A percentile compares a stretch with the other conserved stretches of the same genome.
These are phyloP conservation scores for Cyphomyrus discorhynchus DNA, from an alignment of 2,113 vertebrate genomes.

Conservation along the genomic window DNA sequence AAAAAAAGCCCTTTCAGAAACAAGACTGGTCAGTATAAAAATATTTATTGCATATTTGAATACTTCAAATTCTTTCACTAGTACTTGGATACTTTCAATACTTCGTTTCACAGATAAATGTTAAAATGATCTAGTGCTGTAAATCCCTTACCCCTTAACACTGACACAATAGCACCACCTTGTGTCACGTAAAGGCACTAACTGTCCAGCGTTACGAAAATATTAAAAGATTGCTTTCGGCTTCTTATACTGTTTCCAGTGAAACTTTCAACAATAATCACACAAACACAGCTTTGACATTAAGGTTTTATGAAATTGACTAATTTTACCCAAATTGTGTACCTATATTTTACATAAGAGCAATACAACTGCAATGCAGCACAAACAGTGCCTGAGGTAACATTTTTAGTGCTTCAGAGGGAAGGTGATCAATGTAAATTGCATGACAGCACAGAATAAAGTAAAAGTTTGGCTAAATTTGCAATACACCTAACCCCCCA, in stretches of 20 bases:
- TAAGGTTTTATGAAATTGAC: not conserved
- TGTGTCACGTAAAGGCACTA: not conserved
- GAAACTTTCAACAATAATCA: not conserved
- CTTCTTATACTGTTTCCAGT: not conserved
- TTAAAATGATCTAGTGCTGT: not conserved
- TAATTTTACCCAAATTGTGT: not conserved
- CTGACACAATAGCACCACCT: not conserved
- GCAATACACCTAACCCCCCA: not conserved
- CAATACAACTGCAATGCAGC: not conserved
- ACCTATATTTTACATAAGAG: not conserved
- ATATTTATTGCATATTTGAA: not conserved
- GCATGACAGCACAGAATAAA: not conserved
- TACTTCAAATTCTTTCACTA: not conserved
- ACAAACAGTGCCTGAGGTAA: not conserved
- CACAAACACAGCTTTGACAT: constrained; percentile 1
- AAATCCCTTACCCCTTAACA: not conserved
- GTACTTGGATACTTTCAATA: not conserved
- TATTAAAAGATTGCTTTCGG: not conserved
- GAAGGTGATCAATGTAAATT: not conserved
- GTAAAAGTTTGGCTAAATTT: not conserved
- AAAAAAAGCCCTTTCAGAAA: not conserved
- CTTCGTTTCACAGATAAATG: not conserved
- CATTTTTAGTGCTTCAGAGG: not conserved
- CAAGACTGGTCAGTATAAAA: not conserved
- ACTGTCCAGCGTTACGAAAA: not conserved